phyloP scores from a whole-genome alignment of 2,888 invertebrate genomes.

The Mycalesis mineus region DNA sequence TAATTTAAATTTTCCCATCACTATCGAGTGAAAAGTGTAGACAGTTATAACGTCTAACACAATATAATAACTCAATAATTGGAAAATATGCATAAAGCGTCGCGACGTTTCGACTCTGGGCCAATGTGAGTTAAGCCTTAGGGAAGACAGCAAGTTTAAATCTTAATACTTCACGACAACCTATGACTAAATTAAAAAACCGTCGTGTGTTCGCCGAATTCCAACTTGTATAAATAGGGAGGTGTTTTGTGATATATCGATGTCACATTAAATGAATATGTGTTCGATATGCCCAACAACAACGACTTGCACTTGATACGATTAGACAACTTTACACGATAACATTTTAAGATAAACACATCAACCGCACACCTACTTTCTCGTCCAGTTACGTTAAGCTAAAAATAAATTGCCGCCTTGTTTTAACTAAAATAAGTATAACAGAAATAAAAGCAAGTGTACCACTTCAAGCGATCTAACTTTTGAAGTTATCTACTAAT shows the following conservation, averaged over 20 bases:
- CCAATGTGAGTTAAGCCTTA: too few relatives aligned
- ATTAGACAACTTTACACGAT: conserved; percentile 10
- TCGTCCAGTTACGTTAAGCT: not conserved
- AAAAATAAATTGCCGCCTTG: not conserved
- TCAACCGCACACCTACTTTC: not conserved
- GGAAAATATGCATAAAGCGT: too few relatives aligned
- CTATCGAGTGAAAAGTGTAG: too few relatives aligned
- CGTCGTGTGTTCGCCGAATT: conserved; percentile 2
- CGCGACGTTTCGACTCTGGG: too few relatives aligned
- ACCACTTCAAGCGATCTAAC: too few relatives aligned
- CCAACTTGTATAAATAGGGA: not conserved
- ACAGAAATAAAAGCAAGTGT: too few relatives aligned
- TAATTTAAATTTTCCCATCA: too few relatives aligned
- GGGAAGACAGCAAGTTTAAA: too few relatives aligned
- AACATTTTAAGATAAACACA: conserved; percentile 3
- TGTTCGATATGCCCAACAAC: not conserved
- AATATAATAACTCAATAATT: too few relatives aligned
- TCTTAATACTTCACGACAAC: not conserved
- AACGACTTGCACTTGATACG: conserved; percentile 4
- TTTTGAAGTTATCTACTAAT: too few relatives aligned
- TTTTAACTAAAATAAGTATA: not conserved
- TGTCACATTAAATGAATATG: conserved; percentile 10
- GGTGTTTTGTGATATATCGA: conserved; percentile 2
- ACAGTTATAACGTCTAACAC: too few relatives aligned
- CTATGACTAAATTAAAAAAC: conserved; percentile 10